These are phyloP conservation scores for Buceros bicornis DNA, from an alignment of 2,797 vertebrate genomes.

Conservation along the genomic window DNA sequence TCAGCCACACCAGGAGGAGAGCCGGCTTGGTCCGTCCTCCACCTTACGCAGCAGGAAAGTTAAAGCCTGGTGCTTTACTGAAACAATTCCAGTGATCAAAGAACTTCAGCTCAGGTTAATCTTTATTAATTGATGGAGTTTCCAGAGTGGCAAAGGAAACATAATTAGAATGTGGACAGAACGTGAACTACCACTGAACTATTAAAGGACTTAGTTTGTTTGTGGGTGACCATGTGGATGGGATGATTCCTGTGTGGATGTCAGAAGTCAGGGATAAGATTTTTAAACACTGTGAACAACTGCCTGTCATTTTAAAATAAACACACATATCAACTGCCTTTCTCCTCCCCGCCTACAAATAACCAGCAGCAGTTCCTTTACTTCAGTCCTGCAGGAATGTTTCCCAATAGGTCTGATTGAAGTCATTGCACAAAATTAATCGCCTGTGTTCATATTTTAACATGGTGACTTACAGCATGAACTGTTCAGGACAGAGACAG, in stretches of 20 bases:
- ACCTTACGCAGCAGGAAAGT: not conserved
- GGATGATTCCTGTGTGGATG: too few species aligned
- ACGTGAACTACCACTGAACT: not conserved
- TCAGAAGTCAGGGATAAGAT: not conserved
- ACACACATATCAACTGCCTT: not conserved
- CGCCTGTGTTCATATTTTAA: not conserved
- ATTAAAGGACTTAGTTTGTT: not conserved
- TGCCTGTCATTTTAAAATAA: not conserved
- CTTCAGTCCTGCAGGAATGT: not conserved
- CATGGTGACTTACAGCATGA: rapidly evolving
- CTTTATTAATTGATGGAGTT: not conserved
- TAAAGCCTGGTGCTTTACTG: not conserved
- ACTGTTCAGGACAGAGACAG: rapidly evolving
- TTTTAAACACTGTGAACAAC: too few species aligned
- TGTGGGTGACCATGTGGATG: too few species aligned
- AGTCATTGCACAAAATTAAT: not conserved
- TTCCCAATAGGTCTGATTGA: not conserved
- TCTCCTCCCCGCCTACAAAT: not conserved
- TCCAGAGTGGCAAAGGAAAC: not conserved
- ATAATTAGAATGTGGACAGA: not conserved
- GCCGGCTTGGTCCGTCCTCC: not conserved
- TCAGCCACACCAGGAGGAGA: not conserved
- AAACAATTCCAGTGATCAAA: not conserved
- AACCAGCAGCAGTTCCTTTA: not conserved
- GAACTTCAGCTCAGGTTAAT: not conserved